phyloP scores from a whole-genome alignment of 1,140 invertebrate genomes.

The Psilanteris sp. region DNA sequence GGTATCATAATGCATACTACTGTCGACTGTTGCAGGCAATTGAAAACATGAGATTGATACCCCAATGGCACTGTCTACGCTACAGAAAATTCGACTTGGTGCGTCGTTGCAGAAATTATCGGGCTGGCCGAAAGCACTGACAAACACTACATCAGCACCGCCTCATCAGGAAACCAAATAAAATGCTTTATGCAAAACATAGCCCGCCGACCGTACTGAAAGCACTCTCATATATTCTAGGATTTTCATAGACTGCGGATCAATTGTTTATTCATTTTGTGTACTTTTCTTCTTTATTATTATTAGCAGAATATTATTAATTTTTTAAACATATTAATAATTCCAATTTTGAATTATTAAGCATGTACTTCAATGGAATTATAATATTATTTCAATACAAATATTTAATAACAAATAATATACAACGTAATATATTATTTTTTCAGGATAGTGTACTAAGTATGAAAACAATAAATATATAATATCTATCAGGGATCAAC shows the following conservation, averaged over 20 bases:
- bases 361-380: constrained; percentile 9
- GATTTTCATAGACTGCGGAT: constrained; percentile 44
- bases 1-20: constrained; percentile 1
- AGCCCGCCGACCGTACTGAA: constrained; percentile 46
- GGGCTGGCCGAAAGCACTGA: constrained; percentile 79
- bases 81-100: constrained; percentile 88
- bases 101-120: constrained; percentile 84
- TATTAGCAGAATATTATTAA: constrained; percentile 13
- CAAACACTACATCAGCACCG: constrained; percentile 32
- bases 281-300: constrained; percentile 10
- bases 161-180: constrained; percentile 10
- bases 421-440: too few relatives aligned
- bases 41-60: constrained; percentile 84
- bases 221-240: constrained; percentile 53
- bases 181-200: constrained; percentile 43
- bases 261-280: constrained; percentile 9
- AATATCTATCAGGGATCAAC: too few relatives aligned
- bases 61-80: constrained; percentile 89
- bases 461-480: too few relatives aligned
- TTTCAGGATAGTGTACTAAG: too few relatives aligned
- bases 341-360: background rate
- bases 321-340: constrained; percentile 12
- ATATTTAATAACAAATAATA: too few relatives aligned
- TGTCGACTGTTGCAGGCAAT: constrained; percentile 76
- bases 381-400: constrained; percentile 1